Evolutionary conservation across 2,113 vertebrate genomes (phyloP).

Genomic region (Spheniscus mendiculus): DNA sequence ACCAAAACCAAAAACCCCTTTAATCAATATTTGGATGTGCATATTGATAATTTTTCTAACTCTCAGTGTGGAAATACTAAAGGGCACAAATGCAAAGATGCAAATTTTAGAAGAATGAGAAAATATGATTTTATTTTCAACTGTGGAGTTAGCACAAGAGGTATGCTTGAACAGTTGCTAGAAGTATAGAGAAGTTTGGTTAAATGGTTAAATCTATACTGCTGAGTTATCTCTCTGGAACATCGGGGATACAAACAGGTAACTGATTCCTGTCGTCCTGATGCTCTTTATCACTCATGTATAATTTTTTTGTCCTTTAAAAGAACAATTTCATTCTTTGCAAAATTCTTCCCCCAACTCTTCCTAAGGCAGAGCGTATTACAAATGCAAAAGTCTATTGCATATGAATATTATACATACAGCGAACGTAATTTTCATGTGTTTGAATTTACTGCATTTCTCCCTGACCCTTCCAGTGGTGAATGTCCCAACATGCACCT

Average conservation of each 20-base stretch:
- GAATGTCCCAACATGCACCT: background rate
- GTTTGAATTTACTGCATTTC: background rate
- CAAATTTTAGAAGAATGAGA: background rate
- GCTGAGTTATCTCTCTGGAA: background rate
- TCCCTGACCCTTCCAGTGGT: background rate
- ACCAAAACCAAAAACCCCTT: background rate
- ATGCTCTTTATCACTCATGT: background rate
- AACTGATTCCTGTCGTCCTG: background rate
- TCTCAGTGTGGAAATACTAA: background rate
- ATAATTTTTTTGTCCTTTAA: background rate
- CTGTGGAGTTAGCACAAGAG: background rate
- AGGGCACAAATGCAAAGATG: background rate
- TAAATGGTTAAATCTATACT: background rate
- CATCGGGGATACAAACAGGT: background rate
- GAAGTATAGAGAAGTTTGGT: background rate
- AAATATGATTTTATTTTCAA: background rate
- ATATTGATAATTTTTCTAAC: background rate
- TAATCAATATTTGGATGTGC: background rate
- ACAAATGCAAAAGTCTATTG: background rate
- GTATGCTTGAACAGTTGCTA: background rate
- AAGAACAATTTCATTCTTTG: background rate
- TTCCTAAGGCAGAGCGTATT: background rate
- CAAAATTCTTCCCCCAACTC: background rate
- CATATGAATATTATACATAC: background rate
- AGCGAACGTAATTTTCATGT: background rate